Percentiles rank a stretch among this genome's conserved stretches.
Evolutionary conservation across 2,888 invertebrate species (phyloP).

Genomic region (Scelioninae gen. 1): DNA sequence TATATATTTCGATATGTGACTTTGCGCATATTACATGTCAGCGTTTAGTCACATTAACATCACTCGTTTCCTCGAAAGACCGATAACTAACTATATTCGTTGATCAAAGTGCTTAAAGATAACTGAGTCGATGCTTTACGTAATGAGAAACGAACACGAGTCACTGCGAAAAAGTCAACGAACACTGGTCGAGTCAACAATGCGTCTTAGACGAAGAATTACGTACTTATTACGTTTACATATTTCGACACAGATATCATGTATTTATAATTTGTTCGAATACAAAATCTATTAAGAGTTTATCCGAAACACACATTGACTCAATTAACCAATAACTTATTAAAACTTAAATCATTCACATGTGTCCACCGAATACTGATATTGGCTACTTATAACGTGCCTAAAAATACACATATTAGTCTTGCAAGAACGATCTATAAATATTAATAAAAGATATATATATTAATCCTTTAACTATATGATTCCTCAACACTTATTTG

Average conservation of each 20-base stretch:
- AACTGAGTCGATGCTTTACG: conserved; percentile 73
- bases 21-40: conserved; percentile 49
- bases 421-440: conserved; percentile 19
- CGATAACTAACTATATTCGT: conserved; percentile 63
- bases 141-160: conserved; percentile 37
- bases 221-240: conserved; percentile 21
- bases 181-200: conserved; percentile 34
- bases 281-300: neutral
- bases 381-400: conserved; percentile 1
- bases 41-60: conserved; percentile 42
- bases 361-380: conserved; percentile 4
- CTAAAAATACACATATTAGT: conserved; percentile 8
- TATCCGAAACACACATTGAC: conserved; percentile 2
- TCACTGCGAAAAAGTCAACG: conserved; percentile 52
- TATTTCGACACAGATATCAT: too few relatives aligned
- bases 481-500: conserved; percentile 8
- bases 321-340: neutral
- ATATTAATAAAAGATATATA: conserved; percentile 10
- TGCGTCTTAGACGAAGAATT: conserved; percentile 22
- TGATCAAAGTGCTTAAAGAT: conserved; percentile 75
- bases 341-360: neutral
- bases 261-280: conserved; percentile 1
- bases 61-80: conserved; percentile 51
- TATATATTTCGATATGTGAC: conserved; percentile 16
- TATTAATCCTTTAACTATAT: neutral